These are phyloP conservation scores for Crotalus horridus DNA, from an alignment of 2,113 vertebrate species.

Conservation along the genomic window DNA sequence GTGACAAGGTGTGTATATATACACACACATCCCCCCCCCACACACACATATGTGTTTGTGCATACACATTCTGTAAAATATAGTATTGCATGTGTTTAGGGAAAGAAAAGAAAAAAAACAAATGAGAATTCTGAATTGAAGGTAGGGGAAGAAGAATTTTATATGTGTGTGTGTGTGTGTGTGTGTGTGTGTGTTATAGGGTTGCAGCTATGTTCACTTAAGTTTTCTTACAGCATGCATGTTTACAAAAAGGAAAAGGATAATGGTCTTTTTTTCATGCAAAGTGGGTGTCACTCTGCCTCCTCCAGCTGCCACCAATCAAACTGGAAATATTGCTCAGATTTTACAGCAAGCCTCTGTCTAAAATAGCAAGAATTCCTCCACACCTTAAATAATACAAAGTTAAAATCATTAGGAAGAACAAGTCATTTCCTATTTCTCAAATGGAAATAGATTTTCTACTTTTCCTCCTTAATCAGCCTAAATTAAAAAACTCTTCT, in stretches of 20 bases:
- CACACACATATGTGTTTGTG: not conserved
- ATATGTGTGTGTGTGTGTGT: not conserved
- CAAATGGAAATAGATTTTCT: not conserved
- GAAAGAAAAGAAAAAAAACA: not conserved
- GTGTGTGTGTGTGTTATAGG: not conserved
- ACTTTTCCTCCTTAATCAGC: not conserved
- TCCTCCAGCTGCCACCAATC: not conserved
- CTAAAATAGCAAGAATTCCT: not conserved
- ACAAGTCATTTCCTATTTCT: not conserved
- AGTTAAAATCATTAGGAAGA: not conserved
- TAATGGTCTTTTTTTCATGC: not conserved
- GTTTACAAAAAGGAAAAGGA: not conserved
- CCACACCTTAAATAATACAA: not conserved
- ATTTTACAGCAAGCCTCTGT: not conserved
- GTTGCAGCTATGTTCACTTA: not conserved
- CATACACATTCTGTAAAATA: not conserved
- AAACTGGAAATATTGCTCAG: not conserved
- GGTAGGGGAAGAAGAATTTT: not conserved
- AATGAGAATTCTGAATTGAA: not conserved
- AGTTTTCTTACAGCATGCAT: not conserved
- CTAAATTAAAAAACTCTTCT: not conserved
- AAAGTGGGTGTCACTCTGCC: not conserved
- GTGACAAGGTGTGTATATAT: not conserved
- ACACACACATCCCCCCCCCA: not conserved
- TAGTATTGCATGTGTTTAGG: slow-evolving; percentile 11